Conservation (phyloP, 2,888 invertebrate genomes). For the Steromphala cineraria region DNA sequence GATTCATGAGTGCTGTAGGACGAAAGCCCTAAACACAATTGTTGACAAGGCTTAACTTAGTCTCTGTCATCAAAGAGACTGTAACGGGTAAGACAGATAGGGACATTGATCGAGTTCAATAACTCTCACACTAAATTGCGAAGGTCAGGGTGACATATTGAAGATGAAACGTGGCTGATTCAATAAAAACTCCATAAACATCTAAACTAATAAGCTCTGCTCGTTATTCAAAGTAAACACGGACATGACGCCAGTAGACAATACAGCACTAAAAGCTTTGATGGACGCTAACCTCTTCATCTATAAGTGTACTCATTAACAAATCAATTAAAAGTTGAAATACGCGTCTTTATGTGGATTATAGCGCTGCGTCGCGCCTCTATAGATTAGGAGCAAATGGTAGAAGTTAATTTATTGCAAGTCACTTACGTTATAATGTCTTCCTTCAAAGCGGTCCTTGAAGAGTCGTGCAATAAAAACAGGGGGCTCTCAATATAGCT, state of each 20-base stretch:
- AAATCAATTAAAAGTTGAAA: background rate
- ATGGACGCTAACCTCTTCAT: background rate
- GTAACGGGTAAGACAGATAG: too few species aligned
- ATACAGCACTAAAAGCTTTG: background rate
- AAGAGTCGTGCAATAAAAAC: background rate
- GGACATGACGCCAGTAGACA: background rate
- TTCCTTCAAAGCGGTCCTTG: background rate
- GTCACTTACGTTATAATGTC: background rate
- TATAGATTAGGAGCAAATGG: background rate
- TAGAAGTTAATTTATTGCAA: background rate
- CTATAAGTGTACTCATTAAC: background rate
- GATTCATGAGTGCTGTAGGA: too few species aligned
- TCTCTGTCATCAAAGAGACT: too few species aligned
- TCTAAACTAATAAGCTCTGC: background rate
- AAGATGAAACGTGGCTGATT: background rate
- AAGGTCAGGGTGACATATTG: background rate
- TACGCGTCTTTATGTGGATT: background rate
- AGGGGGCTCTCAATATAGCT: background rate
- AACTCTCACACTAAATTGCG: too few species aligned
- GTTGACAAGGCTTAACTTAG: too few species aligned
- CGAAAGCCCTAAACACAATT: too few species aligned
- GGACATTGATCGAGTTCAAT: too few species aligned
- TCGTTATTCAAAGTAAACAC: background rate
- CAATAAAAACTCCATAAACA: background rate
- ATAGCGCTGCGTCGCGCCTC: background rate